Evolutionary conservation across 2,113 vertebrate species (phyloP).

Genomic region (Pyrgilauda ruficollis): DNA sequence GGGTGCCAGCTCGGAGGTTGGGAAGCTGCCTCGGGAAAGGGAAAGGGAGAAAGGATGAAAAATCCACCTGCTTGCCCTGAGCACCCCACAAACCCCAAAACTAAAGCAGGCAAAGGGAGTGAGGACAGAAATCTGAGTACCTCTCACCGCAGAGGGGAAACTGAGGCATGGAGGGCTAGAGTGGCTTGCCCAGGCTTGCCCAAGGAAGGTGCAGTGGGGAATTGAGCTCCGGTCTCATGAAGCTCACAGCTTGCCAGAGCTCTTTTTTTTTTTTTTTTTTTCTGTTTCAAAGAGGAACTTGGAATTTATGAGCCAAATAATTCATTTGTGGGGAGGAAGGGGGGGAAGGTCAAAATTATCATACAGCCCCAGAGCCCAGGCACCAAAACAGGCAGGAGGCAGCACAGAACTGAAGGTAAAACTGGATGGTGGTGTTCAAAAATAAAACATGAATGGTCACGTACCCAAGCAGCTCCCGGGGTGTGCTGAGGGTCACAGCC

Average conservation of each 20-base stretch:
- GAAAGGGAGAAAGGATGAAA: neutral
- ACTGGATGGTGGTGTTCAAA: neutral
- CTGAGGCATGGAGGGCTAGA: neutral
- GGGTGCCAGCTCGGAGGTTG: neutral
- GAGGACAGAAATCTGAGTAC: neutral
- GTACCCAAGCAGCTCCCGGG: neutral
- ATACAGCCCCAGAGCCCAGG: accelerated
- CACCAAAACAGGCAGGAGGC: neutral
- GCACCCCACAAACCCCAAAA: neutral
- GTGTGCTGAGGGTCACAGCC: neutral
- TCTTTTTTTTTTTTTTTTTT: neutral
- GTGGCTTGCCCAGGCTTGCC: neutral
- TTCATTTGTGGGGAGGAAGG: neutral
- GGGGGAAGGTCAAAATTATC: neutral
- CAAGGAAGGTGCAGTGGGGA: neutral
- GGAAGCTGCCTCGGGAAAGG: neutral
- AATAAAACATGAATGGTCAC: accelerated
- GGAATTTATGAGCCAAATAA: neutral
- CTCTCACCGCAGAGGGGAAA: neutral
- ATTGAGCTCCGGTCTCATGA: accelerated
- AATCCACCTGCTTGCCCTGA: neutral
- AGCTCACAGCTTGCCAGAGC: neutral
- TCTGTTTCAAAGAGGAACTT: neutral
- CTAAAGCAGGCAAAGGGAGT: neutral
- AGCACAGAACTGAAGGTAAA: neutral